Conservation (phyloP, 1,140 invertebrate species). For the Solen grandis region DNA sequence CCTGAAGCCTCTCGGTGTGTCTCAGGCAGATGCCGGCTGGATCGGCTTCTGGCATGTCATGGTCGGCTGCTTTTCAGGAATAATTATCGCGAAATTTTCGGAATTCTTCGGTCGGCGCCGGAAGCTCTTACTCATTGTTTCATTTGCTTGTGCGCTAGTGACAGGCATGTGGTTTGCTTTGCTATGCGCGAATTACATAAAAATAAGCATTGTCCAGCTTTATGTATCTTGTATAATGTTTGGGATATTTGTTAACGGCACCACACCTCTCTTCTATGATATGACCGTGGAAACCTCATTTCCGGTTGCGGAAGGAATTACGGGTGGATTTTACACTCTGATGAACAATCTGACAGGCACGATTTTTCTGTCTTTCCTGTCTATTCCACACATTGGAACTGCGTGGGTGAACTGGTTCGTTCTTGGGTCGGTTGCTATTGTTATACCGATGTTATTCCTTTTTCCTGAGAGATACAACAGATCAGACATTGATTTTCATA, state of each 20-base stretch:
- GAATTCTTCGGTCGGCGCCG: constrained; percentile 39
- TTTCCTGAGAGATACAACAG: constrained; percentile 65
- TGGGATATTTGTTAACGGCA: constrained; percentile 79
- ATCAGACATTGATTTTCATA: constrained; percentile 57
- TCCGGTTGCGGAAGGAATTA: constrained; percentile 82
- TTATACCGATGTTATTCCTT: constrained; percentile 63
- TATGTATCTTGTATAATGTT: constrained; percentile 71
- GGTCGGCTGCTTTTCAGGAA: constrained; percentile 66
- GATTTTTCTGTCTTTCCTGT: constrained; percentile 80
- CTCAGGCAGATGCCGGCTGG: constrained; percentile 71
- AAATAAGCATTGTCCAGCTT: constrained; percentile 56
- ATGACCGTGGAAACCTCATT: constrained; percentile 82
- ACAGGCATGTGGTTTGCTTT: constrained; percentile 50
- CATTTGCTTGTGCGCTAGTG: constrained; percentile 37
- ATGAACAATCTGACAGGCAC: constrained; percentile 79
- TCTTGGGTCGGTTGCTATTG: constrained; percentile 51
- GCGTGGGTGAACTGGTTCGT: constrained; percentile 75
- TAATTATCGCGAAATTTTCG: constrained; percentile 62
- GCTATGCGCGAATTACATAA: constrained; percentile 11
- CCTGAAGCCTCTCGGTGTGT: constrained; percentile 61
- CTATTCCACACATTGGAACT: constrained; percentile 76
- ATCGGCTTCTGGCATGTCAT: constrained; percentile 68
- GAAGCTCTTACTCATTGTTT: constrained; percentile 42
- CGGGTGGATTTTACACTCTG: constrained; percentile 82
- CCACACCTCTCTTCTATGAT: constrained; percentile 82